A percentile compares a stretch with the other conserved stretches of the same genome.
These are phyloP conservation scores for Aphrophora alni DNA, from an alignment of 2,888 invertebrate genomes.

Conservation along the genomic window DNA sequence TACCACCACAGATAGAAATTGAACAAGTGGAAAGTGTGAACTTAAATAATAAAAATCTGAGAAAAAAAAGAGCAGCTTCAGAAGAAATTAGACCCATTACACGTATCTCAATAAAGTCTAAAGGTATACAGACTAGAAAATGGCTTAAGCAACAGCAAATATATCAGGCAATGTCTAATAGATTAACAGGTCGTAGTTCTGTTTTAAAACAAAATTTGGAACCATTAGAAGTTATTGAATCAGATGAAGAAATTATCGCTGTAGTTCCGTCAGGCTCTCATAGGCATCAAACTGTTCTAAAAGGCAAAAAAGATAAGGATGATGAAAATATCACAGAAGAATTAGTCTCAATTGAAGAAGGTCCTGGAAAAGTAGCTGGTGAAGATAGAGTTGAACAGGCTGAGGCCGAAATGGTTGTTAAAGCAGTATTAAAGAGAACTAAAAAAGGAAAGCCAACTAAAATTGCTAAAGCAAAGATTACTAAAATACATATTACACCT, in stretches of 20 bases:
- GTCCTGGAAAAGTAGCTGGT: neutral
- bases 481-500: neutral
- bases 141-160: neutral
- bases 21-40: neutral
- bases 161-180: neutral
- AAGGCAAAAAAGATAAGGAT: neutral
- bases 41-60: neutral
- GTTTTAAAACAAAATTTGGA: neutral
- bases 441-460: neutral
- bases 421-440: neutral
- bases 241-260: neutral
- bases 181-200: neutral
- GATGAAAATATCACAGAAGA: neutral
- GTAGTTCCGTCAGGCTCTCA: neutral
- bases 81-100: neutral
- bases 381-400: neutral
- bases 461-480: neutral
- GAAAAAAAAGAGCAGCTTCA: neutral
- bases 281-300: neutral
- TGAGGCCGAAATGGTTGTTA: neutral
- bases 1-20: neutral
- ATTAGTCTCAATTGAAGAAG: neutral
- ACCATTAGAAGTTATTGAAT: neutral
- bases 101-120: neutral
- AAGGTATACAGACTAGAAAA: neutral